These are phyloP conservation scores for Pyrochroa serraticornis DNA, from an alignment of 2,888 invertebrate species.

Conservation along the genomic window DNA sequence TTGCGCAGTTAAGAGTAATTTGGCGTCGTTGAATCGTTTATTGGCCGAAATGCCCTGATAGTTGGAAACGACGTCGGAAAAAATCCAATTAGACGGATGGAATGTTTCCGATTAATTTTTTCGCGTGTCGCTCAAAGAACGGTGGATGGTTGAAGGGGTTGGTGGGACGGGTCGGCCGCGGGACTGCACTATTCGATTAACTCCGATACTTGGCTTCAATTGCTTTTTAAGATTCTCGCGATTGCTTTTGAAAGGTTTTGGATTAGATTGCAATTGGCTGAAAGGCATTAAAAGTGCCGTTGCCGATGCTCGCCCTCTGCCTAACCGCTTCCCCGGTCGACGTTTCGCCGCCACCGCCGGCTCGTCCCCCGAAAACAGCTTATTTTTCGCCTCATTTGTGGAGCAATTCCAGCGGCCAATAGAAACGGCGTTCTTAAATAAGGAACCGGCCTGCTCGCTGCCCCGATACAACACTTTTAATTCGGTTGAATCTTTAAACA, in stretches of 20 bases:
- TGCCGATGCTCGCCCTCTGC: constrained; percentile 38
- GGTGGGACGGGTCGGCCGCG: constrained; percentile 20
- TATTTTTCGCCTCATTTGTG: constrained; percentile 59
- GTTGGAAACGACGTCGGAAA: neutral
- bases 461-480: constrained; percentile 41
- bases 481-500: constrained; percentile 38
- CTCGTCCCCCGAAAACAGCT: constrained; percentile 50
- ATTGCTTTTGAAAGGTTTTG: constrained; percentile 58
- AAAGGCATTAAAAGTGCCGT: constrained; percentile 57
- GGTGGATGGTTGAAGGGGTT: neutral
- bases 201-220: constrained; percentile 57
- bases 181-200: constrained; percentile 54
- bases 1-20: too few relatives aligned
- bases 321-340: constrained; percentile 11
- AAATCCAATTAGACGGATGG: constrained; percentile 7
- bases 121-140: constrained; percentile 22
- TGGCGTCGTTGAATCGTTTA: too few relatives aligned
- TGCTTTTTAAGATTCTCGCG: constrained; percentile 58
- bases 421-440: constrained; percentile 49
- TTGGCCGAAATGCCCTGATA: neutral
- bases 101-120: constrained; percentile 6
- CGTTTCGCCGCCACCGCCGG: constrained; percentile 24
- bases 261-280: constrained; percentile 59
- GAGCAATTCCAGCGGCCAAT: constrained; percentile 54
- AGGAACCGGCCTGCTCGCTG: constrained; percentile 36